Evolutionary conservation across 2,113 vertebrate genomes (phyloP).

Genomic region (Antechinus flavipes): DNA sequence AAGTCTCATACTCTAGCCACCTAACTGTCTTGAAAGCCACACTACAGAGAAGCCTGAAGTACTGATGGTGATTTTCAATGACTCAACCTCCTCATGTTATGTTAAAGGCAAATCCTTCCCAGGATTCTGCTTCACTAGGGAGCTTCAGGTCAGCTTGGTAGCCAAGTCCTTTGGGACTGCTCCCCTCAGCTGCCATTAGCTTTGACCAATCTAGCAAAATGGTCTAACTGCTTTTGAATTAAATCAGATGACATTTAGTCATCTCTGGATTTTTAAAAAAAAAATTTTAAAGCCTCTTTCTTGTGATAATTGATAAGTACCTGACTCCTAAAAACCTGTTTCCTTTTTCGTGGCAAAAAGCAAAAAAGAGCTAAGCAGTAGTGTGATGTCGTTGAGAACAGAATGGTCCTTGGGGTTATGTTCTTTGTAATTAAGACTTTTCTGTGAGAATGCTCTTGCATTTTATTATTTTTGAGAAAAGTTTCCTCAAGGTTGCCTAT

Average conservation of each 20-base stretch:
- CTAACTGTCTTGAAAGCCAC: neutral
- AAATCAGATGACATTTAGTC: neutral
- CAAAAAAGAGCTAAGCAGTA: neutral
- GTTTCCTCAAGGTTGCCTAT: constrained; percentile 21
- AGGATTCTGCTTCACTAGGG: neutral
- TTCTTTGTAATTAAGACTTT: constrained; percentile 36
- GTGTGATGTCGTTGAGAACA: neutral
- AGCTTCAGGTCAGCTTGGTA: neutral
- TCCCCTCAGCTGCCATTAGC: neutral
- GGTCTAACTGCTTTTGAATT: constrained; percentile 4
- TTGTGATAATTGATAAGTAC: constrained; percentile 17
- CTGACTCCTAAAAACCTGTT: constrained; percentile 9
- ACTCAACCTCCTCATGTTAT: neutral
- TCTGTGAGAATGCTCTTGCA: constrained; percentile 22
- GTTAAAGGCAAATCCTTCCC: neutral
- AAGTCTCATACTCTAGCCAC: neutral
- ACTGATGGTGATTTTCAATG: neutral
- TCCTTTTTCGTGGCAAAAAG: neutral
- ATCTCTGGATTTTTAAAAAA: neutral
- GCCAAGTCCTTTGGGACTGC: constrained; percentile 16
- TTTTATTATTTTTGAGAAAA: constrained; percentile 24
- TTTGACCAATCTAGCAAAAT: constrained; percentile 41
- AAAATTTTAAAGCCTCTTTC: neutral
- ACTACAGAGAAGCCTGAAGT: neutral
- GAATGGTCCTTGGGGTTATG: neutral